Conservation (phyloP, 2,797 vertebrate species). For the Leptoclinus maculatus region DNA sequence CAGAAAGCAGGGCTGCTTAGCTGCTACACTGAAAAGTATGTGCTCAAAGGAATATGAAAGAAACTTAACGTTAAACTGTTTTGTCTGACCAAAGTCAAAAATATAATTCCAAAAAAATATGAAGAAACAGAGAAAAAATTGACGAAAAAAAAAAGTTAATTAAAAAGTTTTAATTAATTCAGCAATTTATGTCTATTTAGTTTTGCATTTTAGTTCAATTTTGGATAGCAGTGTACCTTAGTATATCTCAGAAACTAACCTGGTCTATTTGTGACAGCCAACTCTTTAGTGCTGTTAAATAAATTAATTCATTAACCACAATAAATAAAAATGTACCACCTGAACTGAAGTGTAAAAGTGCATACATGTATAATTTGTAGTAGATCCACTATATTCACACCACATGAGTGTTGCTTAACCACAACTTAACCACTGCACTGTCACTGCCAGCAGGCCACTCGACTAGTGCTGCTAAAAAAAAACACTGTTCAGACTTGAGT, state of each 20-base stretch:
- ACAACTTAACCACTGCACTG: neutral
- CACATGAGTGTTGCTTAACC: neutral
- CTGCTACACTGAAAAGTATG: neutral
- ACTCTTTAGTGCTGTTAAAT: neutral
- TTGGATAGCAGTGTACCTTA: neutral
- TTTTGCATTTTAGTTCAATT: neutral
- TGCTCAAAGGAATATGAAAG: neutral
- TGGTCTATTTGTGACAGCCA: neutral
- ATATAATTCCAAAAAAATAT: neutral
- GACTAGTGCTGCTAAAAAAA: neutral
- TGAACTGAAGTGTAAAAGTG: neutral
- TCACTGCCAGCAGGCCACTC: neutral
- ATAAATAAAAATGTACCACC: neutral
- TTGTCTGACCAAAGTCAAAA: neutral
- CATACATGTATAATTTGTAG: neutral
- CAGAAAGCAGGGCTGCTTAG: neutral
- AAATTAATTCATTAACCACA: too few relatives aligned
- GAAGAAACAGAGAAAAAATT: neutral
- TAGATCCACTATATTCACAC: neutral
- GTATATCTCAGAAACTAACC: neutral
- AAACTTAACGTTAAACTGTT: neutral
- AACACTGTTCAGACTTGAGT: neutral
- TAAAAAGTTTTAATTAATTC: neutral
- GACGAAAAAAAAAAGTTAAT: too few relatives aligned
- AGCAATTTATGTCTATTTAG: neutral